Percentiles rank a stretch among this genome's conserved stretches.
Conservation (phyloP, 2,888 invertebrate genomes). For the Xestia ashworthii region DNA sequence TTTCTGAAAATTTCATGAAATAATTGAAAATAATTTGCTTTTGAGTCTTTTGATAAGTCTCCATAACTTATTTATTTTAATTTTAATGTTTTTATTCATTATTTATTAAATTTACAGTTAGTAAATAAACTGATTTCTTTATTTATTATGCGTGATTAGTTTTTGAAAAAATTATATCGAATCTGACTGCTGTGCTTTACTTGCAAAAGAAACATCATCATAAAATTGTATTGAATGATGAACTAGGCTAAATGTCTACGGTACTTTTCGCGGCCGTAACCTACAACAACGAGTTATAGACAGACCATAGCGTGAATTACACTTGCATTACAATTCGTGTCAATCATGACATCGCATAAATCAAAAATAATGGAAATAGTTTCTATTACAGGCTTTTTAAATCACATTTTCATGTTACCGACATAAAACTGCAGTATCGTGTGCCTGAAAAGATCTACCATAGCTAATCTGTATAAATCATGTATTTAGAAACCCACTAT, state of each 20-base stretch:
- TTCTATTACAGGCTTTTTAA: constrained; percentile 10
- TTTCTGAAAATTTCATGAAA: constrained; percentile 1
- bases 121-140: background rate
- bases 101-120: background rate
- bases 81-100: background rate
- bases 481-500: constrained; percentile 19
- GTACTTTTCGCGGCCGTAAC: constrained; percentile 44
- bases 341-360: constrained; percentile 43
- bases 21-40: background rate
- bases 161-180: background rate
- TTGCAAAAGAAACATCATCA: constrained; percentile 1
- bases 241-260: constrained; percentile 32
- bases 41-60: background rate
- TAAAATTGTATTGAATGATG: constrained; percentile 11
- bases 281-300: constrained; percentile 19
- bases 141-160: background rate
- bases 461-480: constrained; percentile 3
- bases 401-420: constrained; percentile 7
- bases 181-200: background rate
- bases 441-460: background rate
- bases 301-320: constrained; percentile 27
- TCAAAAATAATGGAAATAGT: constrained; percentile 22
- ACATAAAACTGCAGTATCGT: constrained; percentile 1
- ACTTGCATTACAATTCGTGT: constrained; percentile 34
- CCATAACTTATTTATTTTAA: background rate